Evolutionary conservation across 2,797 vertebrate genomes (phyloP).

Genomic region (Poeciliopsis infans): DNA sequence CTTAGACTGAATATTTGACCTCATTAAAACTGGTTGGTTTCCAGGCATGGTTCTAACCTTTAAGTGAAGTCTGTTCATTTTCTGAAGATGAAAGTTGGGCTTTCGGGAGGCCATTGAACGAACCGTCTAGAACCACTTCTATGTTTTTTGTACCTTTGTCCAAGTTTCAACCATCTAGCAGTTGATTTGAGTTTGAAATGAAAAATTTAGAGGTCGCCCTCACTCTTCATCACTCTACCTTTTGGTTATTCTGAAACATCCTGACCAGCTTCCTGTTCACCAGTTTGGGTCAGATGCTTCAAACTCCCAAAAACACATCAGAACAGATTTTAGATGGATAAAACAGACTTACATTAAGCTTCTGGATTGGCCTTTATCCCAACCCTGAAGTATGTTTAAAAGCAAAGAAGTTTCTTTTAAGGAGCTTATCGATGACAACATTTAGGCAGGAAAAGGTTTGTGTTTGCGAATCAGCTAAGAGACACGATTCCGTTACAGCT

Average conservation of each 20-base stretch:
- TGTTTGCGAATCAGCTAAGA: background rate
- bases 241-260: background rate
- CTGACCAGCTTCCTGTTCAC: background rate
- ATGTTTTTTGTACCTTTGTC: background rate
- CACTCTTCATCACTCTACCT: background rate
- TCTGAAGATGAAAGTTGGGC: background rate
- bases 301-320: background rate
- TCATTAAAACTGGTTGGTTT: background rate
- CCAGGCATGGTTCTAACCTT: background rate
- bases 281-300: background rate
- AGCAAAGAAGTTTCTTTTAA: background rate
- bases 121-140: background rate
- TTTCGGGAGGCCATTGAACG: background rate
- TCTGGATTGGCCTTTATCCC: background rate
- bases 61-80: background rate
- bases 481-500: background rate
- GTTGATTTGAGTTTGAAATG: background rate
- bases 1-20: background rate
- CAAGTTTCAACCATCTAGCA: background rate
- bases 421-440: background rate
- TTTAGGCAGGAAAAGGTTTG: background rate
- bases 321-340: background rate
- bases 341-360: background rate
- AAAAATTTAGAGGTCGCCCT: background rate
- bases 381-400: background rate